Base-by-base conservation (phyloP, 2,888 invertebrate species). In the Brachynemurus nebulosus region DNA sequence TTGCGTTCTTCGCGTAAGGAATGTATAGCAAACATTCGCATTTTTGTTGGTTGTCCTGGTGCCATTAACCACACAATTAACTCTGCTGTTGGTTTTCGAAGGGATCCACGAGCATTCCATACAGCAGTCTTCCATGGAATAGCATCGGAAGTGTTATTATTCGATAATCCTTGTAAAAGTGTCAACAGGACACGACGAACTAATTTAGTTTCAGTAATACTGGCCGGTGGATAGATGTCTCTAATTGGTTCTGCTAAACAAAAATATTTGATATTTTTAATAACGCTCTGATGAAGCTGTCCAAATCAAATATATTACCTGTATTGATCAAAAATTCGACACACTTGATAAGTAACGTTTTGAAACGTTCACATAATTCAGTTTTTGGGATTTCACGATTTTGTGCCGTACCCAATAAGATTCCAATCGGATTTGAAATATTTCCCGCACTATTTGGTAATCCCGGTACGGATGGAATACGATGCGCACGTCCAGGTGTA, bases 281-380 rank as follows among this genome's bases (percentile, higher is more conserved):
- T 16, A 23, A 3, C 4, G 11, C 6, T 11, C 2, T 8, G 30
- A 21, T 16, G 11, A 18, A 20, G 7, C 47, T 46, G 48, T 49
- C 11, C 47, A 48, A 45, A 51, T 14, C 9, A 16, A 35, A 21
- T 4, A 27, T 49, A 36, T 46, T 46, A 60, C 60, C 60, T 44
- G 54, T 50, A 47, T 57, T 56, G 12, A 57, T 61, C 49, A 76
- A 59, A 57, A 73, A 74, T 49, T 64, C 59, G 0, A 70, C 70
- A 2, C 72, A 72, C 47, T 72, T 71, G 37, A 62, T 53, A 34
- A 71, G 61, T 5, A 70, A 56, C 16, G 61, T 58, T 36, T 67
- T 64, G 51, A 73, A 73, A 8, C 77, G 66, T 52, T 76, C 70
- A 37, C 66, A 66, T 36, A 71, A 57, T 58, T 74, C 73, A 17